A percentile compares a stretch with the other conserved stretches of the same genome.
Conservation (phyloP, 1,140 invertebrate species). For the Ceratoteleas bidentatus region DNA sequence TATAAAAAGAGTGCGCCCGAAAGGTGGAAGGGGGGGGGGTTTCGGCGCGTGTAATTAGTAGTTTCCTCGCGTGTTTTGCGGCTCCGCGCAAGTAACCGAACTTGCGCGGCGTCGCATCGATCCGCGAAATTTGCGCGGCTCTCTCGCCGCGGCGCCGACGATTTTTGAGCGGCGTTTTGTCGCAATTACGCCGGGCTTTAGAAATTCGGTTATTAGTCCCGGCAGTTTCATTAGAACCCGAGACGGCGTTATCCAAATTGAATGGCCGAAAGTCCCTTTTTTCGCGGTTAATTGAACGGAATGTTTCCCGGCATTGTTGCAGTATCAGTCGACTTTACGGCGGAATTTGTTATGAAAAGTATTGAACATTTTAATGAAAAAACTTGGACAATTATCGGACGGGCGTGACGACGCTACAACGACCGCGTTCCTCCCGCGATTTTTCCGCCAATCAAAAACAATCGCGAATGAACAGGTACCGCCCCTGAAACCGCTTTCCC, state of each 20-base stretch:
- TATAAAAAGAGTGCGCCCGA: constrained; percentile 32
- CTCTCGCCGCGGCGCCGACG: constrained; percentile 14
- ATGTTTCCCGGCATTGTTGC: constrained; percentile 50
- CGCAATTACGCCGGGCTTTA: constrained; percentile 41
- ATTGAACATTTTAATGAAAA: constrained; percentile 33
- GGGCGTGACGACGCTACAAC: constrained; percentile 1
- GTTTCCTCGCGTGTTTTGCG: constrained; percentile 60
- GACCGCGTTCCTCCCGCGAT: background rate
- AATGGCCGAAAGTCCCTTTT: constrained; percentile 35
- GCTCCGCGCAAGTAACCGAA: constrained; percentile 47
- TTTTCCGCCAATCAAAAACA: too few species aligned
- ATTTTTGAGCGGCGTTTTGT: constrained; percentile 37
- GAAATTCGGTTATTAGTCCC: constrained; percentile 56
- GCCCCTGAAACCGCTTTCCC: too few species aligned
- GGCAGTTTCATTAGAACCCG: constrained; percentile 56
- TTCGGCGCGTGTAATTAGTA: constrained; percentile 54
- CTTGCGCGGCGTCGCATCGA: constrained; percentile 50
- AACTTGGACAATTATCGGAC: constrained; percentile 22
- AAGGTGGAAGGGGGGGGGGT: constrained; percentile 19
- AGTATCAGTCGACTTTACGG: constrained; percentile 21
- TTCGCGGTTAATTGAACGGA: constrained; percentile 56
- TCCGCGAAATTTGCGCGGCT: constrained; percentile 28
- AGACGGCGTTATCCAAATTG: constrained; percentile 36
- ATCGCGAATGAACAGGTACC: too few species aligned
- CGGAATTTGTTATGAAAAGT: constrained; percentile 28